These are phyloP conservation scores for Crocuta crocuta DNA, from an alignment of 2,113 vertebrate genomes.

Conservation along the genomic window DNA sequence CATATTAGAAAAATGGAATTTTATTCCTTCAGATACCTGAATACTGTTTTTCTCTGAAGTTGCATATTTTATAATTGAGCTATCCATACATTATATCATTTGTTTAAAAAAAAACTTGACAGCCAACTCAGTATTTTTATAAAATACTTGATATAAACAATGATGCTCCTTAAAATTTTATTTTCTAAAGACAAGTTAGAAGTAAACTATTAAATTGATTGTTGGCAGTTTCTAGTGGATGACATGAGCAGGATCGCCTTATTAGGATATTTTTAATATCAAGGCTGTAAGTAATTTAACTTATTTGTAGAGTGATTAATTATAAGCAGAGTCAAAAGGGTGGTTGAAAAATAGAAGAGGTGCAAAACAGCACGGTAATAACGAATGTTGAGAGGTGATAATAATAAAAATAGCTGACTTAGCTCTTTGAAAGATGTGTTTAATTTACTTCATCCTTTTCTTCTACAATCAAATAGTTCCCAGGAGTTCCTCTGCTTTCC, in stretches of 20 bases:
- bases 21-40: constrained; percentile 23
- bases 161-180: not conserved
- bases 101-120: not conserved
- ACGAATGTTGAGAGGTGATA: not conserved
- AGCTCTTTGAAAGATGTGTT: constrained; percentile 47
- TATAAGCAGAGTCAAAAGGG: not conserved
- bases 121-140: constrained; percentile 3
- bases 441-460: constrained; percentile 59
- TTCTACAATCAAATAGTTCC: constrained; percentile 19
- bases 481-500: constrained; percentile 37
- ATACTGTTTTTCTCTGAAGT: not conserved
- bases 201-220: constrained; percentile 39
- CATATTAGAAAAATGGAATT: not conserved
- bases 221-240: constrained; percentile 22
- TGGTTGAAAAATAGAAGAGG: constrained; percentile 38
- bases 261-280: constrained; percentile 47
- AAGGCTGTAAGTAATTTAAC: constrained; percentile 27
- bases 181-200: constrained; percentile 34
- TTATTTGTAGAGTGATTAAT: constrained; percentile 62
- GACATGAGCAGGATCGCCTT: not conserved
- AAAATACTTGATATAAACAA: not conserved
- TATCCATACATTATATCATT: not conserved
- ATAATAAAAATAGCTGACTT: constrained; percentile 62
- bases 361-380: not conserved
- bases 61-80: not conserved